Evolutionary conservation across 2,888 invertebrate genomes (phyloP).

Genomic region (Agriopis marginaria): DNA sequence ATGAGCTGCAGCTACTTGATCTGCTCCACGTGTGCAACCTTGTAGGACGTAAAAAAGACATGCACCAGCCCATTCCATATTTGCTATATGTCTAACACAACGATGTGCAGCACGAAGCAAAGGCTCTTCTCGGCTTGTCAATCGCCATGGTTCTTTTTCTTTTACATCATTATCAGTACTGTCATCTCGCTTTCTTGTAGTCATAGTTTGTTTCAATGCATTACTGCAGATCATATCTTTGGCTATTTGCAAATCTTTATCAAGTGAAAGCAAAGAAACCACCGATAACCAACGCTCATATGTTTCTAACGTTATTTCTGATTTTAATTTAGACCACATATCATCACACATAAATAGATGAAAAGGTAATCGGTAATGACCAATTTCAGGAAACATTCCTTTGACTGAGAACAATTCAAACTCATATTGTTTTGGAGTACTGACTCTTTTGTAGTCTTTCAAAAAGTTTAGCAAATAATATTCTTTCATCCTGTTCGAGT

Average conservation of each 20-base stretch:
- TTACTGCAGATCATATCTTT: conserved; percentile 84
- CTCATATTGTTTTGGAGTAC: conserved; percentile 80
- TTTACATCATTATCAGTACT: conserved; percentile 59
- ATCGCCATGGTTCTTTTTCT: conserved; percentile 75
- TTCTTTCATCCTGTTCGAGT: conserved; percentile 70
- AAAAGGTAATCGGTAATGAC: conserved; percentile 80
- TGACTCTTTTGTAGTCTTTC: conserved; percentile 75
- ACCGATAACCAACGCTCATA: conserved; percentile 81
- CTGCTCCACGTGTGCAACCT: conserved; percentile 82
- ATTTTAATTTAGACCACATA: conserved; percentile 83
- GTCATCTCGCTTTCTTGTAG: conserved; percentile 69
- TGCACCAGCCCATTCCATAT: conserved; percentile 85
- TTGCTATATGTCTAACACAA: conserved; percentile 80
- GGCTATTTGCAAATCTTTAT: conserved; percentile 77
- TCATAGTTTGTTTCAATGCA: conserved; percentile 84
- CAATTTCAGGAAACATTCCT: conserved; percentile 83
- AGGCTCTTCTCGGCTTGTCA: conserved; percentile 76
- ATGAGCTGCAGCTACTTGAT: conserved; percentile 83
- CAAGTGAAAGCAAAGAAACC: conserved; percentile 72
- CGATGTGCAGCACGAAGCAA: conserved; percentile 78
- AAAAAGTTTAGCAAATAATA: conserved; percentile 78
- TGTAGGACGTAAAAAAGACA: conserved; percentile 82
- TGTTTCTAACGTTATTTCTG: conserved; percentile 81
- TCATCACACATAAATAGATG: conserved; percentile 80
- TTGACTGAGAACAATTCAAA: conserved; percentile 81